phyloP scores from a whole-genome alignment of 2,797 vertebrate genomes.

The Myotis pilosus region DNA sequence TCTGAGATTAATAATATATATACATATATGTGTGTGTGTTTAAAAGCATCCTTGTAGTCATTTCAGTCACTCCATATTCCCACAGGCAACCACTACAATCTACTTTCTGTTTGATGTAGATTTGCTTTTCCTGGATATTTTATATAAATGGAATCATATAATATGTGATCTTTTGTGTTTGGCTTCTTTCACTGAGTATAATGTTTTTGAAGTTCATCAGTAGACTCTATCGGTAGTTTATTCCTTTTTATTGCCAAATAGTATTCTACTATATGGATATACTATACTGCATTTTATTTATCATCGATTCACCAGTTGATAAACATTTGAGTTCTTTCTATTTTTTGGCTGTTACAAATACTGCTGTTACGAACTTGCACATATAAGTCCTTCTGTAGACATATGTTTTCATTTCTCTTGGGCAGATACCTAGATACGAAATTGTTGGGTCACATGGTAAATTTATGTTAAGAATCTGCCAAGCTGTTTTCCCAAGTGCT shows the following conservation, averaged over 20 bases:
- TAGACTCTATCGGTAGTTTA: not conserved
- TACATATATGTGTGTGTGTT: too few relatives aligned
- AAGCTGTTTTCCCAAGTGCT: not conserved
- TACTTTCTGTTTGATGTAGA: not conserved
- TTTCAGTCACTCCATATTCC: not conserved
- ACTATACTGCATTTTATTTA: slow-evolving; percentile 15
- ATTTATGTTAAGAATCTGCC: slow-evolving; percentile 33
- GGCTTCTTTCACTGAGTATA: not conserved
- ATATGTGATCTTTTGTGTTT: not conserved
- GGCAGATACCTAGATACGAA: slow-evolving; percentile 21
- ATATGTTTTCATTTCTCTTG: slow-evolving; percentile 36
- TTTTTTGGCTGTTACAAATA: not conserved
- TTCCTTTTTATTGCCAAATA: slow-evolving; percentile 41
- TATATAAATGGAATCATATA: not conserved
- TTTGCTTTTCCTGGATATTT: not conserved
- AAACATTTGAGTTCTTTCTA: not conserved
- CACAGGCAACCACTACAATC: not conserved
- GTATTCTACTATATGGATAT: not conserved
- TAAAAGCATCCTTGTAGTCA: not conserved
- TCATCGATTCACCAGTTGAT: slow-evolving; percentile 6
- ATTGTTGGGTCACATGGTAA: slow-evolving; percentile 9
- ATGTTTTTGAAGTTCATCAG: not conserved
- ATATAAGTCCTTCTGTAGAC: not conserved
- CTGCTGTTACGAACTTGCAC: not conserved
- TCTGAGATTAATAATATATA: too few relatives aligned